phyloP scores from a whole-genome alignment of 2,888 invertebrate species.

The Philereme vetulata region DNA sequence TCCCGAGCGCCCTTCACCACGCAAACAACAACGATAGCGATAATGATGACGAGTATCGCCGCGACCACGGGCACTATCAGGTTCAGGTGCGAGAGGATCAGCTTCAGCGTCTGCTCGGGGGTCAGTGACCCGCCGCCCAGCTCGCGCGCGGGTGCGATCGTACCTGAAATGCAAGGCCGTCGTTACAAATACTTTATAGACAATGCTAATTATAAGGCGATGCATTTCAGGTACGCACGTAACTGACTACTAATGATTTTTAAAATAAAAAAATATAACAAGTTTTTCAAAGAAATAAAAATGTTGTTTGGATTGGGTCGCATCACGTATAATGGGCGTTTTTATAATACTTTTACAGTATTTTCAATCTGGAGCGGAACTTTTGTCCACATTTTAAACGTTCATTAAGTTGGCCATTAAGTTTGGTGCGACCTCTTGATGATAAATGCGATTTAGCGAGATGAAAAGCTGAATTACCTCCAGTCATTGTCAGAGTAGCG shows the following conservation, averaged over 20 bases:
- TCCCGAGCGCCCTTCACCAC: constrained; percentile 93
- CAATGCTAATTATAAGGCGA: constrained; percentile 53
- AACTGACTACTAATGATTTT: neutral
- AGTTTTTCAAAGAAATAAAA: too few species aligned
- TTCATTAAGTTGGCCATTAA: too few species aligned
- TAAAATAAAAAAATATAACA: too few species aligned
- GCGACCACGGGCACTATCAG: constrained; percentile 97
- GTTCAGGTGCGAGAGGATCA: constrained; percentile 95
- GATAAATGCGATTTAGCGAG: neutral
- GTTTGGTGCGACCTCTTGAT: neutral
- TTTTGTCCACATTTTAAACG: too few species aligned
- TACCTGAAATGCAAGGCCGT: constrained; percentile 91
- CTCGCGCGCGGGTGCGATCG: constrained; percentile 94
- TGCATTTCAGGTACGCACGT: constrained; percentile 78
- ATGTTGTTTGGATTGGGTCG: too few species aligned
- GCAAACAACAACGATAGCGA: constrained; percentile 96
- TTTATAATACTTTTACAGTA: too few species aligned
- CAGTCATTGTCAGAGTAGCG: constrained; percentile 96
- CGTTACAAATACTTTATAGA: constrained; percentile 25
- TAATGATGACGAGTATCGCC: constrained; percentile 95
- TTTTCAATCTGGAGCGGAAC: too few species aligned
- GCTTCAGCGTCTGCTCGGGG: constrained; percentile 92
- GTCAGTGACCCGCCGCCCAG: constrained; percentile 87
- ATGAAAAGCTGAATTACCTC: constrained; percentile 86
- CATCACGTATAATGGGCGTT: too few species aligned